Percentiles rank a stretch among this genome's conserved stretches.
Conservation (phyloP, 1,140 invertebrate genomes). For the Aphaenogaster rudis region DNA sequence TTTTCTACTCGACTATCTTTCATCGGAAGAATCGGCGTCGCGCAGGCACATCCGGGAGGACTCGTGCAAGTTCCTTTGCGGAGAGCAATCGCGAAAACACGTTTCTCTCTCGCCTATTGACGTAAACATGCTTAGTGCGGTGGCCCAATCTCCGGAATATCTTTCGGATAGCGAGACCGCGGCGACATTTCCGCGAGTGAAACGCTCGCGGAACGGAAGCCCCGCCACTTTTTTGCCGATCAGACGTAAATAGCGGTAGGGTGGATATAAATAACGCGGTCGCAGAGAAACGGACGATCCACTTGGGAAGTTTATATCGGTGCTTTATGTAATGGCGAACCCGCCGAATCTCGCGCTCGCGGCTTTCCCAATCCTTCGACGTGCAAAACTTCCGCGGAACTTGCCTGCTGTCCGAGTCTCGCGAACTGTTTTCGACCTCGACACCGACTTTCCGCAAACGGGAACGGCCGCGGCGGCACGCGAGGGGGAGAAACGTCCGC, state of each 20-base stretch:
- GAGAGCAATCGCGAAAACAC: conserved; percentile 30
- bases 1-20: conserved; percentile 34
- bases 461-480: neutral
- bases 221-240: conserved; percentile 13
- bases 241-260: neutral
- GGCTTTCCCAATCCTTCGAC: neutral
- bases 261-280: conserved; percentile 2
- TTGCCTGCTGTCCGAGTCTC: conserved; percentile 26
- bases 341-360: neutral
- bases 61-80: neutral
- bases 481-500: neutral
- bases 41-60: neutral
- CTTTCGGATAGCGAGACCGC: neutral
- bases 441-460: neutral
- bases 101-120: neutral
- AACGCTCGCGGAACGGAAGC: neutral
- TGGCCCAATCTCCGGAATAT: neutral
- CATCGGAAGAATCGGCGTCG: conserved; percentile 19
- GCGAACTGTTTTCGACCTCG: conserved; percentile 43
- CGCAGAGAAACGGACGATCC: neutral
- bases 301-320: conserved; percentile 41
- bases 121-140: conserved; percentile 39
- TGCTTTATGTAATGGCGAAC: neutral
- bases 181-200: neutral
- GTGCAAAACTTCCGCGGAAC: conserved; percentile 31